A percentile compares a stretch with the other conserved stretches of the same genome.
Conservation (phyloP, 1,140 invertebrate species). For the Riptortus pedestris region DNA sequence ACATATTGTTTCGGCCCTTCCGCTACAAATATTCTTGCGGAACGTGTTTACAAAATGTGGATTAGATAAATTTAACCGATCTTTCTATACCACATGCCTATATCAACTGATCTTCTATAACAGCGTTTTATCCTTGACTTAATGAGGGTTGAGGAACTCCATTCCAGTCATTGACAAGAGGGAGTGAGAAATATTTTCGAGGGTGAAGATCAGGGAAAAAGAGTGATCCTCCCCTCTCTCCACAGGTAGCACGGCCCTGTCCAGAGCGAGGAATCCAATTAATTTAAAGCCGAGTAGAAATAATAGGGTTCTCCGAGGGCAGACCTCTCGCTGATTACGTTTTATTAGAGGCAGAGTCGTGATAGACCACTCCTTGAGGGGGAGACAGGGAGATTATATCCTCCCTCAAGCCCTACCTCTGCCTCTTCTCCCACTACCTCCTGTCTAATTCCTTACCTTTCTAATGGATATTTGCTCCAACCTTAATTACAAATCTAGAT, state of each 20-base stretch:
- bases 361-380: conserved; percentile 17
- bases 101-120: no score
- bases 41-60: no score
- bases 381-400: conserved; percentile 9
- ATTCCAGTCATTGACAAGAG: not conserved
- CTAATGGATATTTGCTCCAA: conserved; percentile 6
- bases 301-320: conserved; percentile 27
- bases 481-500: conserved; percentile 5
- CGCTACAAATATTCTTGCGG: no score
- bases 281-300: conserved; percentile 30
- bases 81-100: no score
- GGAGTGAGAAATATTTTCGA: not conserved
- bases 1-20: no score
- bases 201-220: not conserved
- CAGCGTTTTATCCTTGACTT: no score
- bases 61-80: no score
- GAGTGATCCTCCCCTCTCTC: not conserved
- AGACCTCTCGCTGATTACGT: conserved; percentile 24
- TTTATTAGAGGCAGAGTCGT: conserved; percentile 25
- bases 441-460: no score
- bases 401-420: not conserved
- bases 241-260: conserved; percentile 10
- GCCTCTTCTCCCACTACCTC: no score
- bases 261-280: conserved; percentile 28
- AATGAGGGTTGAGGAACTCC: not conserved